These are phyloP conservation scores for Beaufortia kweichowensis DNA, from an alignment of 2,113 vertebrate species.

Conservation along the genomic window DNA sequence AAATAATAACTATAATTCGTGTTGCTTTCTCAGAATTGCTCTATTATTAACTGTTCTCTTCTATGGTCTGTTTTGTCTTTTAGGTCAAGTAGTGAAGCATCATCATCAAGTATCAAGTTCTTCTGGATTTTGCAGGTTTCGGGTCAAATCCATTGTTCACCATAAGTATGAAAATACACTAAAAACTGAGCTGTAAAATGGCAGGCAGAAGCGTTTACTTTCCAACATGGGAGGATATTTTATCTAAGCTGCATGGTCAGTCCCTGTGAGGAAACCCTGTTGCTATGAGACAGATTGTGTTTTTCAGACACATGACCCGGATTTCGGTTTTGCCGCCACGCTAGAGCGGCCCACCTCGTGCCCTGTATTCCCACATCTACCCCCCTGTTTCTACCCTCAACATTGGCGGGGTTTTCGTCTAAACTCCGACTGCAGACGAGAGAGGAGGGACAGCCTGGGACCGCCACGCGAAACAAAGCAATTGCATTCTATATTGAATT, in stretches of 20 bases:
- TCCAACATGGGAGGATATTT: neutral
- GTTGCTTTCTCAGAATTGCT: too few species aligned
- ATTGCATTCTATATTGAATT: conserved; percentile 79
- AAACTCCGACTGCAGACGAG: conserved; percentile 36
- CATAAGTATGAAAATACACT: too few species aligned
- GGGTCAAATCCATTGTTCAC: too few species aligned
- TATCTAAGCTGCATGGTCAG: neutral
- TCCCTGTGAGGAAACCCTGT: conserved; percentile 38
- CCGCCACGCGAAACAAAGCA: conserved; percentile 74
- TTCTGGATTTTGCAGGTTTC: too few species aligned
- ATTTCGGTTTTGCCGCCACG: conserved; percentile 27
- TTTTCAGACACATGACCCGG: conserved; percentile 45
- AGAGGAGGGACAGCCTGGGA: conserved; percentile 64
- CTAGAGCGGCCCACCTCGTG: conserved; percentile 8
- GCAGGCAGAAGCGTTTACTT: neutral
- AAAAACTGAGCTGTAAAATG: conserved; percentile 1
- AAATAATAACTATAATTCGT: too few species aligned
- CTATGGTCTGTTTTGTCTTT: too few species aligned
- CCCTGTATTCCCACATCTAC: conserved; percentile 36
- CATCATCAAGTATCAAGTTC: neutral
- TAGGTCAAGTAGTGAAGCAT: neutral
- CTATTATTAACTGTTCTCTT: too few species aligned
- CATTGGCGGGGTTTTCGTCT: conserved; percentile 6
- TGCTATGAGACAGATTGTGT: conserved; percentile 45
- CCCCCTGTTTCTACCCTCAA: conserved; percentile 20